phyloP scores from a whole-genome alignment of 2,113 vertebrate genomes.

The Penelope pileata region DNA sequence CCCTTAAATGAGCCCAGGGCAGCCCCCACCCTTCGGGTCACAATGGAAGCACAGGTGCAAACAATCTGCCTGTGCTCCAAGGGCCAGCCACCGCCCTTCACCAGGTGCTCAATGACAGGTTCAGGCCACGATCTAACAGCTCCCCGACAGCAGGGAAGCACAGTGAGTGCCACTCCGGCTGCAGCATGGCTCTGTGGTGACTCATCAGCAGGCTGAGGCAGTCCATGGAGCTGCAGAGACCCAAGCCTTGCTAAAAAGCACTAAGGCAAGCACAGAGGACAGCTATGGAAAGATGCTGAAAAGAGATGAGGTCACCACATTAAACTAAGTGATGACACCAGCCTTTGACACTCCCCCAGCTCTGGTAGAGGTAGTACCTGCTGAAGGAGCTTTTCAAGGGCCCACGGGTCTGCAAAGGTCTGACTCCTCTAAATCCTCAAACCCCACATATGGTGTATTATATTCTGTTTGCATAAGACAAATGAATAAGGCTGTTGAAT shows the following conservation, averaged over 20 bases:
- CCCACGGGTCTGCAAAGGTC: neutral
- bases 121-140: no score
- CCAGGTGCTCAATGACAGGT: no score
- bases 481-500: neutral
- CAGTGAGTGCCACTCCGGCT: neutral
- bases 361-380: rapidly evolving
- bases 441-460: neutral
- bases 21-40: no score
- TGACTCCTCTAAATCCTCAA: neutral
- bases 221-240: neutral
- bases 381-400: neutral
- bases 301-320: neutral
- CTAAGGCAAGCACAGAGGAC: neutral
- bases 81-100: no score
- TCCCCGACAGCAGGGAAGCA: no score
- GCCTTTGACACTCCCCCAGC: neutral
- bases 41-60: no score
- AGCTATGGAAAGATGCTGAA: neutral
- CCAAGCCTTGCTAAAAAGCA: neutral
- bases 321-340: neutral
- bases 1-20: no score
- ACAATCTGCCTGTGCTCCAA: no score
- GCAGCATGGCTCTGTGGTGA: constrained; percentile 31
- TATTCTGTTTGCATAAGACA: neutral
- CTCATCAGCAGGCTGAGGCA: neutral